Evolutionary conservation across 2,888 invertebrate genomes (phyloP), one percentile per base, ranked within the genome.

Genomic region (Scrobipalpa atriplicella): DNA sequence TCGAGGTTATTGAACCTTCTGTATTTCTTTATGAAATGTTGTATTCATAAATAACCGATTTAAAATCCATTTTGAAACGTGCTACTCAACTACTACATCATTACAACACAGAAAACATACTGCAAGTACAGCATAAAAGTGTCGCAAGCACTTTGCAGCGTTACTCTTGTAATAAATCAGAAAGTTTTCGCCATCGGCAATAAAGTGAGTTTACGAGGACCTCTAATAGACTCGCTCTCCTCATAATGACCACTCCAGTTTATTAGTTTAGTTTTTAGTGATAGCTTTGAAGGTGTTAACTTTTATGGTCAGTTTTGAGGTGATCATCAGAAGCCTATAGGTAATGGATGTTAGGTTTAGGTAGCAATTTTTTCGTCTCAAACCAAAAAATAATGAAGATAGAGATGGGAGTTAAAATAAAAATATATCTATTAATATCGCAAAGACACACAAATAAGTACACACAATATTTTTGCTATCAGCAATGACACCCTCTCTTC

Each of bases 381-480:
- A n/a, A n/a, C 18, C 52, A 52, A 52, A 52, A n/a, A n/a, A n/a
- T n/a, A n/a, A n/a, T n/a, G 18, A 9, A 11, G 19, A 19, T 52
- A n/a, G n/a, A n/a, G n/a, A n/a, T n/a, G n/a, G n/a, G n/a, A n/a
- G n/a, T n/a, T n/a, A n/a, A n/a, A n/a, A n/a, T n/a, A n/a, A n/a
- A n/a, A n/a, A n/a, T n/a, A n/a, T n/a, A n/a, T n/a, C n/a, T n/a
- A n/a, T n/a, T n/a, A n/a, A n/a, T n/a, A n/a, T n/a, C n/a, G n/a
- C n/a, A n/a, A n/a, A n/a, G n/a, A n/a, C n/a, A n/a, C n/a, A n/a
- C n/a, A n/a, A n/a, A n/a, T n/a, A n/a, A n/a, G n/a, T n/a, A n/a
- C n/a, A n/a, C 81, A 83, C 76, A 82, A 84, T 83, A 79, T 83
- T 83, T 75, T 71, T 75, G 75, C 77, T 75, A 79, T 80, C 78